phyloP scores from a whole-genome alignment of 1,140 invertebrate genomes.

The Drosophila miranda region DNA sequence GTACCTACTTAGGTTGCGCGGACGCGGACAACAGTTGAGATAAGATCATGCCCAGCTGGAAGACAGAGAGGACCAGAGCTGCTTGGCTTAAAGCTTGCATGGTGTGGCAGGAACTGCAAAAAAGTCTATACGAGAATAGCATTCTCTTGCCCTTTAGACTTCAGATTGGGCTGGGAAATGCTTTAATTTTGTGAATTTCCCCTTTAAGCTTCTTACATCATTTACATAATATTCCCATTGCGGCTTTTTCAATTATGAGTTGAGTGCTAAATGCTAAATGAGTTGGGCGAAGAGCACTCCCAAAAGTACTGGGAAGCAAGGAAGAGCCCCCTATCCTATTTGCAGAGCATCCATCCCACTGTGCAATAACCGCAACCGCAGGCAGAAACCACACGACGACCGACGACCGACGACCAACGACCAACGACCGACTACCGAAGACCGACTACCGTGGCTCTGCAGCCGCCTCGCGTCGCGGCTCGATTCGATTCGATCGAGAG shows the following conservation, averaged over 20 bases:
- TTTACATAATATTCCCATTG: too few relatives aligned
- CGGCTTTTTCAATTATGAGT: too few relatives aligned
- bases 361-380: slow-evolving; percentile 41
- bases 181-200: too few relatives aligned
- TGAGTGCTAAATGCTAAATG: slow-evolving; percentile 9
- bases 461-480: slow-evolving; percentile 26
- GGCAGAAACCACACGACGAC: slow-evolving; percentile 1
- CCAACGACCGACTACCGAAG: slow-evolving; percentile 25
- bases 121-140: background rate
- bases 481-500: slow-evolving; percentile 18
- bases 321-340: too few relatives aligned
- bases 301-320: too few relatives aligned
- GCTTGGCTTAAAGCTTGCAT: slow-evolving; percentile 36
- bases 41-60: slow-evolving; percentile 49
- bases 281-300: slow-evolving; percentile 1
- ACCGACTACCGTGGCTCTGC: slow-evolving; percentile 44
- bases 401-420: slow-evolving; percentile 21
- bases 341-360: slow-evolving; percentile 24
- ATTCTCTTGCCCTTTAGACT: background rate
- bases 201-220: too few relatives aligned
- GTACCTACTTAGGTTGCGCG: slow-evolving; percentile 76
- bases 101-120: slow-evolving; percentile 10
- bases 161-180: too few relatives aligned
- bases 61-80: slow-evolving; percentile 50
- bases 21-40: slow-evolving; percentile 65